Conservation (phyloP, 2,888 invertebrate species). For the Coenonympha arcania region DNA sequence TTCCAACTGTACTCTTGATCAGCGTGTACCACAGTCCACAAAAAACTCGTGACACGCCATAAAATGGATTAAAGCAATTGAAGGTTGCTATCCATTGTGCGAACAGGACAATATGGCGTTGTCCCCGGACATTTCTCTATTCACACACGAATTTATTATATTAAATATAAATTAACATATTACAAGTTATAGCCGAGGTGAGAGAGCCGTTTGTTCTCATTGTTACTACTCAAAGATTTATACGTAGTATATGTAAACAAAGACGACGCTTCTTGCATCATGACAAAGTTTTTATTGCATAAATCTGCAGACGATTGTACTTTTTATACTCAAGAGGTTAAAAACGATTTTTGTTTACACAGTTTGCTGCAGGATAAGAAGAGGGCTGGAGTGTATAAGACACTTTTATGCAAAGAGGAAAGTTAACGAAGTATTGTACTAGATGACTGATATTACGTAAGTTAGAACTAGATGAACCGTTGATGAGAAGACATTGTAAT, state of each 20-base stretch:
- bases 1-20: slow-evolving; percentile 26
- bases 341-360: slow-evolving; percentile 6
- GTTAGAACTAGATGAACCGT: slow-evolving; percentile 41
- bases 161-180: slow-evolving; percentile 73
- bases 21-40: slow-evolving; percentile 28
- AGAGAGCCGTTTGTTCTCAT: slow-evolving; percentile 51
- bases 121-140: slow-evolving; percentile 47
- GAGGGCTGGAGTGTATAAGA: slow-evolving; percentile 35
- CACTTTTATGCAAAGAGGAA: slow-evolving; percentile 40
- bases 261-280: slow-evolving; percentile 24
- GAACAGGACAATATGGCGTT: slow-evolving; percentile 36
- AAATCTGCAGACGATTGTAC: slow-evolving; percentile 13
- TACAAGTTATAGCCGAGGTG: slow-evolving; percentile 49
- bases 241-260: slow-evolving; percentile 57
- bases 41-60: slow-evolving; percentile 64
- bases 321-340: background rate
- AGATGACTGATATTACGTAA: slow-evolving; percentile 42
- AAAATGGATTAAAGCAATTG: slow-evolving; percentile 68
- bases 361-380: slow-evolving; percentile 3
- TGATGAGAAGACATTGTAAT: slow-evolving; percentile 41
- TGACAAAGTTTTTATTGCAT: slow-evolving; percentile 9
- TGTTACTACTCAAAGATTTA: slow-evolving; percentile 62
- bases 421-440: slow-evolving; percentile 65
- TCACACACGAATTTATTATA: slow-evolving; percentile 59
- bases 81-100: slow-evolving; percentile 44